Conservation (phyloP, 2,113 vertebrate genomes). For the Furnarius figulus region DNA sequence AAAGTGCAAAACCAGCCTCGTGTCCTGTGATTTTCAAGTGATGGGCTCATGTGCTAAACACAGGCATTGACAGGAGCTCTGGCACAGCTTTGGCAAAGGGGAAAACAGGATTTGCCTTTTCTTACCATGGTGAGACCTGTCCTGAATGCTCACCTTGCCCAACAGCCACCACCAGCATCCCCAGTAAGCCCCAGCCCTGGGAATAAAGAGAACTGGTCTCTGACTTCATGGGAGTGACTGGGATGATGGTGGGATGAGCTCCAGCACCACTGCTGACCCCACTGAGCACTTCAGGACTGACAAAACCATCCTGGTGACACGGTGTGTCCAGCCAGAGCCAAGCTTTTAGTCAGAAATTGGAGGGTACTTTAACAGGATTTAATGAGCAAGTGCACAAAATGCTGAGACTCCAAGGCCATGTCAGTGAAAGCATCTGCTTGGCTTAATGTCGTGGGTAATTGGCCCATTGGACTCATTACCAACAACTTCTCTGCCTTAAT, state of each 20-base stretch:
- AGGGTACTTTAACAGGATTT: neutral
- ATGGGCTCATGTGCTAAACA: accelerated
- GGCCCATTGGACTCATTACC: neutral
- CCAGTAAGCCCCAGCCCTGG: accelerated
- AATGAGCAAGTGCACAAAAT: neutral
- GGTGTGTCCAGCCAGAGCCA: neutral
- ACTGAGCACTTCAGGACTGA: accelerated
- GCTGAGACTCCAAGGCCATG: neutral
- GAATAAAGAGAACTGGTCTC: accelerated
- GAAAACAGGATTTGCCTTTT: accelerated
- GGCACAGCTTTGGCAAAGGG: neutral
- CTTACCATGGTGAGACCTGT: neutral
- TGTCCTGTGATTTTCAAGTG: neutral
- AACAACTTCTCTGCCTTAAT: neutral
- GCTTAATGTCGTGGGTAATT: neutral
- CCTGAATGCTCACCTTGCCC: accelerated
- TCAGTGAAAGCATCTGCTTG: neutral
- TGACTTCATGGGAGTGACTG: accelerated
- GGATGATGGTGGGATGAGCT: neutral
- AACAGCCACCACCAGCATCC: neutral
- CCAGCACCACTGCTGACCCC: accelerated
- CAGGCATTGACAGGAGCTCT: accelerated
- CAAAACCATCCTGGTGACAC: accelerated
- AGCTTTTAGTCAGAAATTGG: neutral
- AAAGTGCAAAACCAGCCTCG: neutral